Base-by-base conservation (phyloP, 1,140 invertebrate genomes). In the Dendroctonus ponderosae region DNA sequence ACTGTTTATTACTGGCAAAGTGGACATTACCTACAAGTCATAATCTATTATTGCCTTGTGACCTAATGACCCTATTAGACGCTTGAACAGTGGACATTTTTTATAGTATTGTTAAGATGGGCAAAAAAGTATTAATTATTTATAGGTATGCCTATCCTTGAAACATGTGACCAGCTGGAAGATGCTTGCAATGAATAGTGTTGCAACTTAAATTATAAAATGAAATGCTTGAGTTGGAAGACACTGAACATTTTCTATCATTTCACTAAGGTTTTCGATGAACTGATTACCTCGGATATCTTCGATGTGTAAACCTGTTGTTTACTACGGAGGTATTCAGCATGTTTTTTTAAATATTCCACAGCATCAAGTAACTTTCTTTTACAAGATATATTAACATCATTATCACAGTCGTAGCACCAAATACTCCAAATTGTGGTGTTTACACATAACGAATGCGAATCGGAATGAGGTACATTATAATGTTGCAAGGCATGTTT, bases 401-500 rank as follows among this genome's bases (percentile, higher is more conserved):
- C 82, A 68, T 79, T 81, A 72, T 87, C 83, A 78, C 89, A 90
- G 62, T 80, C 81, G 73, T 89, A 90, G 77, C 88, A 94, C 86
- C 89, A 93, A 12, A 91, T 82, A 51, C 80, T 85, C 85, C 89
- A 92, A 4, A 82, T 79, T 11, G 85, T 82, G 5, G 88, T 89
- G 72, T 93, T 89, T 41, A 91, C 81, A 12, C 86, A 87, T 49
- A 95, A 72, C 6, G 85, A 83, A 80, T 96, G 93, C 11, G 79
- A 82, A 72, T 91, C 89, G 7, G 89, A 93, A 69, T 85, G 86
- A 4, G 90, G 87, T 2, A 84, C 91, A 71, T 88, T 80, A 75
- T 84, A 90, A 79, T 96, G 93, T 52, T 87, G 81, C 8, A 91
- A 71, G 2, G 91, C 90, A 80, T 96, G 93, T 68, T 86, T 81